Percentiles rank a stretch among this genome's conserved stretches.
phyloP scores from a whole-genome alignment of 2,113 vertebrate species.

The Myrmecobius fasciatus region DNA sequence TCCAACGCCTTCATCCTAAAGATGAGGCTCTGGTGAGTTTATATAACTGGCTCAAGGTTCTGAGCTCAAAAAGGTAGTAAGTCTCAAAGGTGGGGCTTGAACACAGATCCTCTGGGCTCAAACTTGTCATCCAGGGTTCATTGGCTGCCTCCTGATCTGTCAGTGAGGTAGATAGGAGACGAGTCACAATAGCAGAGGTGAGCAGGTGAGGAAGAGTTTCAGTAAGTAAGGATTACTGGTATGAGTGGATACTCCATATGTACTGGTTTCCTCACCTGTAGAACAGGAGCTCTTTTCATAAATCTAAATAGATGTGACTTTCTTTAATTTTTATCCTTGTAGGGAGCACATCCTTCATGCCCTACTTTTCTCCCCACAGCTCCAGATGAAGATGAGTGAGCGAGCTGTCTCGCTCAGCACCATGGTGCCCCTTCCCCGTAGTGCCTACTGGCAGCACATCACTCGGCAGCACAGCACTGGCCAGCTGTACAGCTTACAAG shows the following conservation, averaged over 20 bases:
- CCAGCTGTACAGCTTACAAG: slow-evolving; percentile 85
- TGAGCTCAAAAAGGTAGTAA: background rate
- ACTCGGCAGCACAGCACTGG: slow-evolving; percentile 85
- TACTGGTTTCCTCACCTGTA: background rate
- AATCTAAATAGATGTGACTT: background rate
- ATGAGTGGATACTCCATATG: background rate
- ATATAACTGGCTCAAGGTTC: background rate
- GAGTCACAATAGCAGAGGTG: background rate
- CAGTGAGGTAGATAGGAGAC: background rate
- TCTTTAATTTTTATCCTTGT: background rate
- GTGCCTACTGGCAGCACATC: slow-evolving; percentile 90
- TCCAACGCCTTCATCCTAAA: background rate
- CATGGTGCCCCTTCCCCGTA: slow-evolving; percentile 87
- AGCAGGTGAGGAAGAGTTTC: background rate
- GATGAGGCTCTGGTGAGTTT: background rate
- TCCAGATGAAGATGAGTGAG: slow-evolving; percentile 87
- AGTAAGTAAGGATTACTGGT: background rate
- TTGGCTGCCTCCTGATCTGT: background rate
- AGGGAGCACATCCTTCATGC: background rate
- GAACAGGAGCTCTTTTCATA: background rate
- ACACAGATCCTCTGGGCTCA: background rate
- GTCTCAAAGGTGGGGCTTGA: background rate
- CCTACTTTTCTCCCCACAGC: slow-evolving; percentile 64
- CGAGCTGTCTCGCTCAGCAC: slow-evolving; percentile 83
- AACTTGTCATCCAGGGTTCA: background rate